Conservation (phyloP, 2,113 vertebrate genomes). For the Gambusia affinis region DNA sequence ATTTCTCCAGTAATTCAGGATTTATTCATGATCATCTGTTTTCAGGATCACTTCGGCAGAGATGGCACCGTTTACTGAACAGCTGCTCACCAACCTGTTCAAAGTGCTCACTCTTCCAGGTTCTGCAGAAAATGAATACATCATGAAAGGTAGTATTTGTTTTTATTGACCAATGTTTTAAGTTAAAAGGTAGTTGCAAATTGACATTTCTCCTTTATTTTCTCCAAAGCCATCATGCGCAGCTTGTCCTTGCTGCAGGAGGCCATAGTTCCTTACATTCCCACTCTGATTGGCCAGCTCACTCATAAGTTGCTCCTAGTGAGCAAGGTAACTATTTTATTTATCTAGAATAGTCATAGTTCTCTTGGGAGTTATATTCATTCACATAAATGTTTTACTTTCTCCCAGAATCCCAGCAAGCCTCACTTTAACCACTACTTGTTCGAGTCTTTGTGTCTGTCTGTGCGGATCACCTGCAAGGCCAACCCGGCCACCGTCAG, state of each 20-base stretch:
- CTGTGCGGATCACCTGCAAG: slow-evolving; percentile 95
- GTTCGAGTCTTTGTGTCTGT: slow-evolving; percentile 97
- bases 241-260: slow-evolving; percentile 98
- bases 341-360: neutral
- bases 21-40: neutral
- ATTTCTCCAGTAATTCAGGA: neutral
- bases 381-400: neutral
- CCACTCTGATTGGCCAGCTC: slow-evolving; percentile 93
- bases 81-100: slow-evolving; percentile 94
- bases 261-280: slow-evolving; percentile 94
- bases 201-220: neutral
- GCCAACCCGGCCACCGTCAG: slow-evolving; percentile 88
- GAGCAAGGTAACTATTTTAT: slow-evolving; percentile 88
- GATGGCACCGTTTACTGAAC: slow-evolving; percentile 92
- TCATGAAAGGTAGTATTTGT: slow-evolving; percentile 92
- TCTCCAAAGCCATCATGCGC: slow-evolving; percentile 94
- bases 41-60: slow-evolving; percentile 90
- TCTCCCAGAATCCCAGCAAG: slow-evolving; percentile 95
- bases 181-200: neutral
- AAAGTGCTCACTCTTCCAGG: slow-evolving; percentile 93
- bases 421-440: slow-evolving; percentile 99
- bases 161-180: neutral
- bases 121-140: slow-evolving; percentile 97
- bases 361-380: slow-evolving; percentile 16
- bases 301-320: slow-evolving; percentile 96